Evolutionary conservation across 2,113 vertebrate species (phyloP).

Genomic region (Takifugu flavidus): DNA sequence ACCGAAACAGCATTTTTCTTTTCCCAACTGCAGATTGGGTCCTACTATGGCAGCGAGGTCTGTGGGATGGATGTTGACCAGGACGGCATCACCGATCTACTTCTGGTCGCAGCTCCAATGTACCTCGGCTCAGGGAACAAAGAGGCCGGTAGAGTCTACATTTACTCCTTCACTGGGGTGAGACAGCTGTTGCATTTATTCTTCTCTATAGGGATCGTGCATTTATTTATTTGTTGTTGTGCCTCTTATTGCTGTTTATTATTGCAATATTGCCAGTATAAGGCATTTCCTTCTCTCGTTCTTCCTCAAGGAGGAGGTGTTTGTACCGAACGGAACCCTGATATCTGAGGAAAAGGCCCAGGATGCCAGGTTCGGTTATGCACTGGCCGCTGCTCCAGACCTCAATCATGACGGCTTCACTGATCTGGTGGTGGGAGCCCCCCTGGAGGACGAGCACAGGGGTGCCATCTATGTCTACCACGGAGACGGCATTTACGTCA

Average conservation of each 20-base stretch:
- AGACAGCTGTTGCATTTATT: constrained; percentile 30
- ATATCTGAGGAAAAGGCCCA: constrained; percentile 76
- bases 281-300: neutral
- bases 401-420: constrained; percentile 86
- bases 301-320: constrained; percentile 67
- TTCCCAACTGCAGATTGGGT: constrained; percentile 81
- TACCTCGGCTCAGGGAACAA: constrained; percentile 87
- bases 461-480: constrained; percentile 92
- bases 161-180: constrained; percentile 86
- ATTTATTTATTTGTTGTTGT: neutral
- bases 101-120: constrained; percentile 92
- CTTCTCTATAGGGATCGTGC: too few relatives aligned
- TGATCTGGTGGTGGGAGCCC: constrained; percentile 86
- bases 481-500: constrained; percentile 71
- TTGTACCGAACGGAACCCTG: constrained; percentile 79
- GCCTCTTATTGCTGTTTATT: neutral
- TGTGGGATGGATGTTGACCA: constrained; percentile 84
- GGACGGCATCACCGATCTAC: constrained; percentile 84
- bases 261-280: neutral
- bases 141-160: constrained; percentile 86
- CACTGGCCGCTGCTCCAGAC: constrained; percentile 81
- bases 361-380: constrained; percentile 88
- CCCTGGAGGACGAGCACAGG: constrained; percentile 87
- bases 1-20: constrained; percentile 11
- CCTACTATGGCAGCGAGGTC: constrained; percentile 93